These are phyloP conservation scores for Cotesia glomerata DNA, from an alignment of 1,140 invertebrate genomes.

Conservation along the genomic window DNA sequence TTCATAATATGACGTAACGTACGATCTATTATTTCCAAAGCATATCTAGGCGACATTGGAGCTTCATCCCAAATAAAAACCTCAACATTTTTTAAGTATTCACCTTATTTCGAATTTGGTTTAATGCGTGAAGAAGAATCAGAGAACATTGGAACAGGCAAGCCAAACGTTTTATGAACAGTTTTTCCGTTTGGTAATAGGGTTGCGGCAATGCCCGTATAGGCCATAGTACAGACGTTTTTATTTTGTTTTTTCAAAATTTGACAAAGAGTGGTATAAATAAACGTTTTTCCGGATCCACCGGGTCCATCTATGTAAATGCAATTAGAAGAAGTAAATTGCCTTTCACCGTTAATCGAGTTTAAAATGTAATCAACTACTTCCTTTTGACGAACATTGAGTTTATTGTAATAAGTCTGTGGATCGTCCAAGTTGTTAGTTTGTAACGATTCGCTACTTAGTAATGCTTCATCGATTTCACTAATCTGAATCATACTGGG, in stretches of 20 bases:
- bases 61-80: slow-evolving; percentile 32
- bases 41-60: slow-evolving; percentile 36
- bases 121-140: too few species aligned
- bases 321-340: not conserved
- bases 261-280: not conserved
- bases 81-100: too few species aligned
- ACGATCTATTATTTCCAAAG: slow-evolving; percentile 28
- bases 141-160: not conserved
- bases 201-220: not conserved
- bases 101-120: too few species aligned
- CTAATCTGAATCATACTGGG: not conserved
- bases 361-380: not conserved
- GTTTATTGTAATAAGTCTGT: not conserved
- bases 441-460: not conserved
- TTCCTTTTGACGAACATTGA: not conserved
- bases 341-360: not conserved
- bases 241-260: not conserved
- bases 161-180: not conserved
- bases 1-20: slow-evolving; percentile 35
- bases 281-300: not conserved
- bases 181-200: not conserved
- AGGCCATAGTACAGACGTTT: not conserved
- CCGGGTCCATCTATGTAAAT: not conserved
- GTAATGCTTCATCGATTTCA: not conserved
- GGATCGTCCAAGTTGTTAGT: not conserved